Evolutionary conservation across 2,888 invertebrate species (phyloP), one percentile per base, ranked within the genome.

Genomic region (Sinelater perroti): DNA sequence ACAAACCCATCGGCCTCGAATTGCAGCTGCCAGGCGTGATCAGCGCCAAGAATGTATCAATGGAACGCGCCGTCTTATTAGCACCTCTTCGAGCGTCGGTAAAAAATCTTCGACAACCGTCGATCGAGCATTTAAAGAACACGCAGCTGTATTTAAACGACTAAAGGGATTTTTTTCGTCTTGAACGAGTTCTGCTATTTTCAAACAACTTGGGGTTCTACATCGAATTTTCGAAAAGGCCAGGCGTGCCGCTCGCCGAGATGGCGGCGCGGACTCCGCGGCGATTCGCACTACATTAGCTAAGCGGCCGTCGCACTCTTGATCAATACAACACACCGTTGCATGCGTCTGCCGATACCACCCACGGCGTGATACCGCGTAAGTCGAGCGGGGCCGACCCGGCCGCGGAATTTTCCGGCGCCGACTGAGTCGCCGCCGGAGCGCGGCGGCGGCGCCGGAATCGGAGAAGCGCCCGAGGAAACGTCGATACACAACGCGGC

Each of bases 261-360:
- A 36, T 50, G 36, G 13, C 44, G 59, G 50, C 20, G 24, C 11
- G 55, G 31, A 59, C 38, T 40, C 42, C 24, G 55, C 44, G 54
- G 50, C 59, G 55, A 54, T 54, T 60, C 59, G 55, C 59, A 60
- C 55, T 50, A 56, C 44, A 55, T 57, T 60, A 55, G 59, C 59
- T 51, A 60, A 51, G 61, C 53, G 58, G 57, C 49, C 61, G 55
- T 56, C 55, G 58, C 58, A 61, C 55, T 58, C 58, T 61, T 61
- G 61, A 61, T 61, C 61, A 61, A 61, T 61, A 61, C 61, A 52
- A 56, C 56, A 56, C 60, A 60, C 60, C 56, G 59, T 50, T 54
- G 53, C 53, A 56, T 57, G 60, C 60, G 56, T 60, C 60, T 56
- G 42, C 56, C 56, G 55, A 56, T 60, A 60, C 60, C 56, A 60